Percentiles rank a stretch among this genome's conserved stretches.
Evolutionary conservation across 1,140 invertebrate genomes (phyloP).

Genomic region (Orchestia grillus): DNA sequence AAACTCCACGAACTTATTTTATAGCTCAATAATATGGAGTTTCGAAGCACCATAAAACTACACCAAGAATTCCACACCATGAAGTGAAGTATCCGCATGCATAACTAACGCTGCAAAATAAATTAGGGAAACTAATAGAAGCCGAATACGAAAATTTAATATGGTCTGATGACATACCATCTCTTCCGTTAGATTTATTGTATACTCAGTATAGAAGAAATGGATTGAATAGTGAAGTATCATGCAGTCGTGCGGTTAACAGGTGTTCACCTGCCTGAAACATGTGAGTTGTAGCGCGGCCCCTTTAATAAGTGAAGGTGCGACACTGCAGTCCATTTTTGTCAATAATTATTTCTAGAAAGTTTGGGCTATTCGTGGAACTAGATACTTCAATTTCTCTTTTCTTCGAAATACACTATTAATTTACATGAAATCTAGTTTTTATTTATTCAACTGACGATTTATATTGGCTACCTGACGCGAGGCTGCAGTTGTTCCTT

Average conservation of each 20-base stretch:
- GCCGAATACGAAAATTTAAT: not conserved
- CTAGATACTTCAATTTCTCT: no score
- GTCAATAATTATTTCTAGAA: no score
- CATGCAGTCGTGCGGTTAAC: not conserved
- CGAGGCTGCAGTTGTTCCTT: no score
- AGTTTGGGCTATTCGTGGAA: no score
- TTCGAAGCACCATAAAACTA: not conserved
- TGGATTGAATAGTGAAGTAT: not conserved
- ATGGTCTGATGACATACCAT: not conserved
- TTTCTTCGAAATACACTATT: no score
- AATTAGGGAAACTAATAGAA: not conserved
- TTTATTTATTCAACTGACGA: no score
- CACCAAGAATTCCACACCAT: not conserved
- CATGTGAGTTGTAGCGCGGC: no score
- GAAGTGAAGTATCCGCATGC: not conserved
- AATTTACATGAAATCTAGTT: no score
- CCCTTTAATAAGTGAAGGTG: no score
- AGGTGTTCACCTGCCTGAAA: not conserved
- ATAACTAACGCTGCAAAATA: not conserved
- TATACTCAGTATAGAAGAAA: not conserved
- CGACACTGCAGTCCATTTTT: no score
- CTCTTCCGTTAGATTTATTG: not conserved
- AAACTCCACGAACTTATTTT: not conserved
- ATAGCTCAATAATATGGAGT: not conserved
- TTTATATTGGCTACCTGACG: no score